phyloP scores from a whole-genome alignment of 2,113 vertebrate species.

The Haliaeetus leucogaster region DNA sequence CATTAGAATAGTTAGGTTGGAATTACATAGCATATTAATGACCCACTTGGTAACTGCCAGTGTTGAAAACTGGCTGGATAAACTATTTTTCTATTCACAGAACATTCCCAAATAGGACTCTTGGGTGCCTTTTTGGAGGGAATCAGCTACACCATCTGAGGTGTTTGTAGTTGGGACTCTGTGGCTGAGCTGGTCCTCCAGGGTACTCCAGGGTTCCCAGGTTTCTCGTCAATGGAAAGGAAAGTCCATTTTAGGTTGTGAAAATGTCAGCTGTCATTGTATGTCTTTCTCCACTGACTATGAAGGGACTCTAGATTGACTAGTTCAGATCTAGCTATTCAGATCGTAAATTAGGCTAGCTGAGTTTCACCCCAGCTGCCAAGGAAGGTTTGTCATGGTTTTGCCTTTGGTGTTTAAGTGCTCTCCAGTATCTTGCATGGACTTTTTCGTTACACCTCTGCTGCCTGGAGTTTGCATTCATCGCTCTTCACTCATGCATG shows the following conservation, averaged over 20 bases:
- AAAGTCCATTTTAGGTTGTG: background rate
- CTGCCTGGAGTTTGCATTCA: background rate
- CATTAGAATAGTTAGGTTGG: background rate
- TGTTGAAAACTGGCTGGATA: background rate
- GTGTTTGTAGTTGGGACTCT: background rate
- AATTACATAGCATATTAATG: slow-evolving; percentile 38
- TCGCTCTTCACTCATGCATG: background rate
- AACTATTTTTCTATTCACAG: background rate
- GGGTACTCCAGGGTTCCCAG: background rate
- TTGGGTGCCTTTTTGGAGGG: background rate
- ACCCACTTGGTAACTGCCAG: background rate
- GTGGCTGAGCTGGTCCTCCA: background rate
- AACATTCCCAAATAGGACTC: background rate
- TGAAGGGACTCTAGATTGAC: background rate
- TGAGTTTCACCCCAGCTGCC: background rate
- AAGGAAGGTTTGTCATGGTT: background rate
- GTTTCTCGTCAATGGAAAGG: background rate
- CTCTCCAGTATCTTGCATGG: background rate
- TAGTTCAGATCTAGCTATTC: background rate
- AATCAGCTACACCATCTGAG: background rate
- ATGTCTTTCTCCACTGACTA: background rate
- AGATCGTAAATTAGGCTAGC: too few relatives aligned
- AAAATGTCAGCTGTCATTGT: background rate
- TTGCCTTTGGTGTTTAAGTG: background rate
- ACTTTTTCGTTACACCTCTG: background rate